Base-by-base conservation (phyloP, 2,888 invertebrate species). In the Eueremaeus valkanovi region DNA sequence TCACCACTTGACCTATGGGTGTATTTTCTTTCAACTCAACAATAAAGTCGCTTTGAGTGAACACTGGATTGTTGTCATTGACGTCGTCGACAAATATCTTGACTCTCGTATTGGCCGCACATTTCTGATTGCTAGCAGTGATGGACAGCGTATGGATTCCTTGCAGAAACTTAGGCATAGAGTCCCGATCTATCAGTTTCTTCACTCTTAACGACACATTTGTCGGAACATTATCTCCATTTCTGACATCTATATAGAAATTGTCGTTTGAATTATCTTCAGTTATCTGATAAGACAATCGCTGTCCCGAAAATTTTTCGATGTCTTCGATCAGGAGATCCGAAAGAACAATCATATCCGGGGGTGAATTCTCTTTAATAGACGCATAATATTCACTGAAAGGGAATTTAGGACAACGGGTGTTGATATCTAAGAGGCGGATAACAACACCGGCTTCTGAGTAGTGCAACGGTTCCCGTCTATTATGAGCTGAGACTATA, bases 321-420 rank as follows among this genome's bases (percentile, higher is more conserved):
- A 80, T 78, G 61, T 80, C 79, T 70, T 79, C 79, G 0, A 80
- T 80, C 74, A 80, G 78, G 3, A 81, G 75, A 66, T 80, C 79
- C 8, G 78, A 78, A 1, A 81, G 18, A 5, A 81, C 80, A 21
- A 80, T 74, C 18, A 78, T 77, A 74, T 81, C 81, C 0, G 79
- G 78, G 11, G 78, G 76, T 2, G 81, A 74, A 31, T 79, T 80
- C 76, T 81, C 81, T 49, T 78, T 70, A 2, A 81, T 78, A 0
- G 80, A 78, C 5, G 81, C 80, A 49, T 80, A 80, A 74, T 81
- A 81, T 77, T 81, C 80, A 31, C 79, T 78, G 61, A 81, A 80
- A 1, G 80, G 79, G 75, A 81, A 81, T 61, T 78, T 79, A 0
- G 81, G 80, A 73, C 81, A 81, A 8, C 78, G 72, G 11, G 75